These are phyloP conservation scores for Poecile montanus DNA, from an alignment of 2,797 vertebrate species.

Conservation along the genomic window DNA sequence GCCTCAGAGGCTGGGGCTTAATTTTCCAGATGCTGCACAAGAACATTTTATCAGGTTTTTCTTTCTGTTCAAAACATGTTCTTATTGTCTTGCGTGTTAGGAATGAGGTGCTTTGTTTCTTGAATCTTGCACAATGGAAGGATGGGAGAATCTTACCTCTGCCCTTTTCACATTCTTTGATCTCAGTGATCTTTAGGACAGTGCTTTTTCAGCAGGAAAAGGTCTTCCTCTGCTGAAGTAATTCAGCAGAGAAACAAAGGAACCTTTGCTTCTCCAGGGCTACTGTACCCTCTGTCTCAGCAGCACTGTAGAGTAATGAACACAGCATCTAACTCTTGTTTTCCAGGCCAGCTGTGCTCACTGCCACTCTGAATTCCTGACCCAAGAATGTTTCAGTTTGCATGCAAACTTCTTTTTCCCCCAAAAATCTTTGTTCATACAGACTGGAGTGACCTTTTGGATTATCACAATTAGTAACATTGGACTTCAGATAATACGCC, in stretches of 20 bases:
- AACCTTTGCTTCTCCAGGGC: background rate
- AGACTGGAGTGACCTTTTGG: background rate
- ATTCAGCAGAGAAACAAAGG: background rate
- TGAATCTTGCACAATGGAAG: background rate
- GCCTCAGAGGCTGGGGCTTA: background rate
- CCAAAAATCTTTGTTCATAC: background rate
- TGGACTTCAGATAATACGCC: background rate
- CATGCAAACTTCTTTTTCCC: background rate
- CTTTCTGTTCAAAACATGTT: background rate
- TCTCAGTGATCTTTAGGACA: background rate
- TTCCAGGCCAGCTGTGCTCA: fast-evolving
- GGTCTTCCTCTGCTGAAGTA: background rate
- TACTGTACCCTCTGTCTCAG: background rate
- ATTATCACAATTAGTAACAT: background rate
- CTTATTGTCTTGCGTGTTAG: background rate
- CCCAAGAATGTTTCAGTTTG: background rate
- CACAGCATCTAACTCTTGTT: background rate
- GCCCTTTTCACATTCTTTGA: background rate
- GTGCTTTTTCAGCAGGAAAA: background rate
- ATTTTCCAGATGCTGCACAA: background rate
- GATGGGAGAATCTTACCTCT: background rate
- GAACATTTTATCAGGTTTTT: background rate
- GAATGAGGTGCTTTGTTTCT: background rate
- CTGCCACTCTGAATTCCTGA: background rate
- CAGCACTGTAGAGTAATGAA: background rate